Evolutionary conservation across 2,113 vertebrate genomes (phyloP).

Genomic region (Craseonycteris thonglongyai): DNA sequence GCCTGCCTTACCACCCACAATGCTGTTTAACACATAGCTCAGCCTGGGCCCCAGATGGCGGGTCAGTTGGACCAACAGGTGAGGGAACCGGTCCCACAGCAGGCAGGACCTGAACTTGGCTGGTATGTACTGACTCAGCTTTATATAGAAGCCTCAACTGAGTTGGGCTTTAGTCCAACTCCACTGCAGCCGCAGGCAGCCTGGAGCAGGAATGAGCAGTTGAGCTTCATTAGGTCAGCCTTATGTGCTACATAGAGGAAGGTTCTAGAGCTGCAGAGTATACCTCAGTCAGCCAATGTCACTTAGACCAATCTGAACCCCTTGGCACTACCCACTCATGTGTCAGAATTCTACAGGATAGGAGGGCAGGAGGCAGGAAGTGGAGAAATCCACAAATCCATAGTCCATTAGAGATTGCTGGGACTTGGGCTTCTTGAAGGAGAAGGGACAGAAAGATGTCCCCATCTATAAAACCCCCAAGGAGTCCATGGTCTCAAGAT

Average conservation of each 20-base stretch:
- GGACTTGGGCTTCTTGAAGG: neutral
- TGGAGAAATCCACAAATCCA: neutral
- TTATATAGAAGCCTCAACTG: neutral
- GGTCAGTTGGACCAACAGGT: neutral
- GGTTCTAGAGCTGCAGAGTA: neutral
- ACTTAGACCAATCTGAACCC: neutral
- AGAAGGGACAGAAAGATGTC: neutral
- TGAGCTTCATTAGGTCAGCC: neutral
- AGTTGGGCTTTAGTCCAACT: neutral
- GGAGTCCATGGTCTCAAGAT: neutral
- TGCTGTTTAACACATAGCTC: neutral
- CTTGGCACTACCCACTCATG: neutral
- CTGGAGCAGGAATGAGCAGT: neutral
- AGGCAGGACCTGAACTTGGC: slow-evolving; percentile 6
- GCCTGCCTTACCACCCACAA: neutral
- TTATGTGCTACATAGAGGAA: neutral
- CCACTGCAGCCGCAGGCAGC: neutral
- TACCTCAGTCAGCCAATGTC: neutral
- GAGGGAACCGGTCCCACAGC: slow-evolving; percentile 14
- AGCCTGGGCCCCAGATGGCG: neutral
- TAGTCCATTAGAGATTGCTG: neutral
- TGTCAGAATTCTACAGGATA: neutral
- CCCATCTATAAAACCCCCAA: neutral
- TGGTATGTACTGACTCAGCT: slow-evolving; percentile 32
- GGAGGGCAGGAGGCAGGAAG: neutral